A percentile compares a stretch with the other conserved stretches of the same genome.
These are phyloP conservation scores for Drosophila ananassae DNA, from an alignment of 1,140 invertebrate species.

Conservation along the genomic window DNA sequence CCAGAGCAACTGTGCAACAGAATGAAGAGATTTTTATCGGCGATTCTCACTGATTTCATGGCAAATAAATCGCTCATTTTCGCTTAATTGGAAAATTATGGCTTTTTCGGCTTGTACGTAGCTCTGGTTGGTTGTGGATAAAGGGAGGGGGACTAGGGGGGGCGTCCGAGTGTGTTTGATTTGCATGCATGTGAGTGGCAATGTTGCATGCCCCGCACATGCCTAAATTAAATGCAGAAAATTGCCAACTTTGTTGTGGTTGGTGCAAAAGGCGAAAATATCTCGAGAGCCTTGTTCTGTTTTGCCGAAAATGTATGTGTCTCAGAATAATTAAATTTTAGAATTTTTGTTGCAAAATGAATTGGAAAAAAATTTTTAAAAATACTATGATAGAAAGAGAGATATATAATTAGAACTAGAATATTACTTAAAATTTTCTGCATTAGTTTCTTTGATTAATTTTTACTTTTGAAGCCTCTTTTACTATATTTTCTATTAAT, in stretches of 20 bases:
- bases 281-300: constrained; percentile 9
- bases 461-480: not conserved
- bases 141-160: not conserved
- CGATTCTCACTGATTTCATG: constrained; percentile 84
- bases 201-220: constrained; percentile 40
- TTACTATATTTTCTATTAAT: not conserved
- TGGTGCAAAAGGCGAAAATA: constrained; percentile 10
- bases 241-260: constrained; percentile 25
- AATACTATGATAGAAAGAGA: not conserved
- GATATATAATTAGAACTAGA: not conserved
- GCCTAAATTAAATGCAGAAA: constrained; percentile 41
- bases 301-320: constrained; percentile 22
- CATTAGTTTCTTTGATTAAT: too few species aligned
- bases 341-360: constrained; percentile 13
- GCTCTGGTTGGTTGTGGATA: constrained; percentile 12
- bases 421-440: too few species aligned
- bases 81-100: constrained; percentile 84
- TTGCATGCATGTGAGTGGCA: constrained; percentile 46
- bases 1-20: constrained; percentile 57
- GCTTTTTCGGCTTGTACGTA: constrained; percentile 70
- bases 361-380: not conserved
- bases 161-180: constrained; percentile 18
- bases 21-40: constrained; percentile 84
- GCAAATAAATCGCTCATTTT: constrained; percentile 84
- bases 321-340: constrained; percentile 24